Evolutionary conservation across 2,888 invertebrate species (phyloP), one percentile per base, ranked within the genome.

Genomic region (Thymelicus sylvestris): DNA sequence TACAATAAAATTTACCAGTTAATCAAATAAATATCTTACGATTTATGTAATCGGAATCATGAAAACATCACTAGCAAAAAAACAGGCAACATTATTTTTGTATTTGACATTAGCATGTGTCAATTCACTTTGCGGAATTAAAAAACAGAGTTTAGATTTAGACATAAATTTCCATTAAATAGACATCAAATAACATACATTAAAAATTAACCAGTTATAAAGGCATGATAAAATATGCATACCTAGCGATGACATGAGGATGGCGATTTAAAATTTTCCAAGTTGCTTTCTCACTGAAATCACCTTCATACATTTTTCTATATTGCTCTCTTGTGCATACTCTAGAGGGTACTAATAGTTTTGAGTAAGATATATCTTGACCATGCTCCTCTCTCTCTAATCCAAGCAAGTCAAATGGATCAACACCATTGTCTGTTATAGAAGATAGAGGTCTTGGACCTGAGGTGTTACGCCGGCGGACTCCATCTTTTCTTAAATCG

Each of bases 301-400:
- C 94, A 57, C 90, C 87, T 77, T 93, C 94, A 85, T 91, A 92
- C 88, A 93, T 90, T 76, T 91, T 93, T 75, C 88, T 87, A 74
- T 91, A 90, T 65, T 93, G 93, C 68, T 94, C 93, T 74, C 92
- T 86, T 24, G 90, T 89, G 75, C 86, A 87, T 48, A 91, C 80
- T 77, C 89, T 95, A 24, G 98, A 97, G 65, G 98, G 97, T 67
- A 97, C 96, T 75, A 98, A 91, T 73, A 98, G 91, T 84, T 97
- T 96, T 50, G 97, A 97, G 90, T 98, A 98, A 19, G 98, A 98
- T 79, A 98, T 96, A 89, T 98, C 98, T 96, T 98, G 98, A 68
- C 98, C 98, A 87, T 97, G 97, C 86, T 96, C 96, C 74, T 96
- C 96, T 84, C 95, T 95, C 83, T 98, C 97, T 73, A 98, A 95